Percentiles rank a stretch among this genome's conserved stretches.
phyloP scores from a whole-genome alignment of 2,113 vertebrate genomes.

The Centropus bengalensis region DNA sequence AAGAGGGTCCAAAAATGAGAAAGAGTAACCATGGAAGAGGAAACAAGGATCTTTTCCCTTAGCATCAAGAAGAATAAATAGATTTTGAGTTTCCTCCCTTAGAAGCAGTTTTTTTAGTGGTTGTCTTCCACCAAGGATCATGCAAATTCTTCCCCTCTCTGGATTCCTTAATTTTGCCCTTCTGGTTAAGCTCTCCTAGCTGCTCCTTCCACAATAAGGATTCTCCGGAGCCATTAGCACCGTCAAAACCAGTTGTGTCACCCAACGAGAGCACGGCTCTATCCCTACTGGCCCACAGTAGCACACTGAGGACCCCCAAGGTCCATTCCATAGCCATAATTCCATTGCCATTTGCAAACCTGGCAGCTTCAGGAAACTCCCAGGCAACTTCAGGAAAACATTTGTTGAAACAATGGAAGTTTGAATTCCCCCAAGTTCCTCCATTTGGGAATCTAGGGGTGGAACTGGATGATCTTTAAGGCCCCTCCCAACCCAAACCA shows the following conservation, averaged over 20 bases:
- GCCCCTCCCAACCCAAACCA: too few relatives aligned
- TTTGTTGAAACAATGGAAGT: not conserved
- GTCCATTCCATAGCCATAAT: rapidly evolving
- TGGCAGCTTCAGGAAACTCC: rapidly evolving
- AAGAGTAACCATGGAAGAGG: not conserved
- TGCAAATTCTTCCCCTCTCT: not conserved
- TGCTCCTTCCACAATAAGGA: not conserved
- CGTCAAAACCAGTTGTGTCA: rapidly evolving
- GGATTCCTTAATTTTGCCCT: not conserved
- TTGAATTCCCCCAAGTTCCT: not conserved
- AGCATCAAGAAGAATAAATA: not conserved
- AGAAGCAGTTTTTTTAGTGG: not conserved
- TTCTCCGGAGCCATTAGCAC: not conserved
- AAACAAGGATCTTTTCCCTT: not conserved
- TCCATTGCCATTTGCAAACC: not conserved
- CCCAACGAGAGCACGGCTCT: not conserved
- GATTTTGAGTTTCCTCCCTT: not conserved
- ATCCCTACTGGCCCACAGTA: not conserved
- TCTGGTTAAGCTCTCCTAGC: not conserved
- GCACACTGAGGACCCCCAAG: rapidly evolving
- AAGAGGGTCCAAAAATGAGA: not conserved
- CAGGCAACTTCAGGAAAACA: not conserved
- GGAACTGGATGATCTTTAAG: too few relatives aligned
- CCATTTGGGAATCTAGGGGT: too few relatives aligned
- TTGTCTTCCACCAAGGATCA: not conserved